Evolutionary conservation across 2,888 invertebrate species (phyloP).

Genomic region (Ctenicera cuprea): DNA sequence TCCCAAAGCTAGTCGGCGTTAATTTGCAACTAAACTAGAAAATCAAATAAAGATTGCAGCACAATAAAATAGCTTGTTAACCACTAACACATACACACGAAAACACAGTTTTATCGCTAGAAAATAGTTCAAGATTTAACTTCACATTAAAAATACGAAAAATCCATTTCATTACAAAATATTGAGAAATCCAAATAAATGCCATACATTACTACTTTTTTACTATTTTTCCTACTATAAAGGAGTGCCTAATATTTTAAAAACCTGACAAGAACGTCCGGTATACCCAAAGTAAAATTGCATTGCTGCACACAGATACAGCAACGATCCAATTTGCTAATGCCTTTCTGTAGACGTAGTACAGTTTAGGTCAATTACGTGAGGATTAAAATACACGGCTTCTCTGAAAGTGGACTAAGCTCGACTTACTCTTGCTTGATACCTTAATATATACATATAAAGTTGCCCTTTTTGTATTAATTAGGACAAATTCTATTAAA

Average conservation of each 20-base stretch:
- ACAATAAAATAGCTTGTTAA: too few relatives aligned
- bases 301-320: conserved; percentile 28
- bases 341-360: conserved; percentile 12
- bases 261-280: conserved; percentile 25
- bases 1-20: too few relatives aligned
- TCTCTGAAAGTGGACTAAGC: conserved; percentile 32
- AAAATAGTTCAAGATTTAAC: too few relatives aligned
- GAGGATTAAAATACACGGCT: conserved; percentile 27
- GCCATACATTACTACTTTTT: too few relatives aligned
- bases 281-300: conserved; percentile 18
- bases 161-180: too few relatives aligned
- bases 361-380: conserved; percentile 31
- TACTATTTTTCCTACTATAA: neutral
- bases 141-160: too few relatives aligned
- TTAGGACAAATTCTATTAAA: neutral
- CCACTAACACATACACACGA: too few relatives aligned
- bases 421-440: conserved; percentile 24
- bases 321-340: conserved; percentile 30
- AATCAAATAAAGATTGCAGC: too few relatives aligned
- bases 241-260: conserved; percentile 16
- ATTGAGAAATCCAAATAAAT: too few relatives aligned
- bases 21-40: too few relatives aligned
- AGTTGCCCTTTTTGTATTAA: conserved; percentile 8
- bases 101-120: too few relatives aligned
- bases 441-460: conserved; percentile 15